Evolutionary conservation across 2,113 vertebrate species (phyloP), one percentile per base, ranked within the genome.

Genomic region (Erpornis zantholeuca): DNA sequence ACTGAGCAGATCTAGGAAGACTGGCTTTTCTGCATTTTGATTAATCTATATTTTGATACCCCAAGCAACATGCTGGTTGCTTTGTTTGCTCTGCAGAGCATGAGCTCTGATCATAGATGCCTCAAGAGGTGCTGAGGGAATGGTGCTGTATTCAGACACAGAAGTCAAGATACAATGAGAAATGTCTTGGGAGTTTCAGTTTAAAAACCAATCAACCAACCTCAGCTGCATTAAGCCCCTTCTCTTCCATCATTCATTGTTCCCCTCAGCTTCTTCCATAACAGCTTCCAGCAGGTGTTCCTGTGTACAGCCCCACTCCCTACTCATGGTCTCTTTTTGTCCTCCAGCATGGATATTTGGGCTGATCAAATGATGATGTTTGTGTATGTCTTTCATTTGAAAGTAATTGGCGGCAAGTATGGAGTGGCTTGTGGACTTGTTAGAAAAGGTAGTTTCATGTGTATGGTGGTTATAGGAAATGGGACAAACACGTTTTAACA

Each of bases 211-310:
- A 1, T 36, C 23, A 47, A 16, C 22, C 45, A 77, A 38, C 33
- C 33, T 75, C 33, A 72, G 3, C 40, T 79, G 35, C 16, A 10
- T 40, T 52, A 31, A 71, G 12, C 5, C 8, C 25, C n/a, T 52
- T 69, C 8, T 87, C 49, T 57, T 47, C 42, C 45, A 6, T 75
- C 27, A 40, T 17, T 29, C 3, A 3, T 44, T 0, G 0, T 7
- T 56, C 25, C 15, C 17, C 15, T 79, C 44, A 69, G 52, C 33
- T 81, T 73, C 72, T 78, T 72, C 40, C 49, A 44, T 7, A 44
- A 54, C 31, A 54, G 7, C 73, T 66, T 45, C 56, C 50, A 84
- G 44, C n/a, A 89, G 33, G 9, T 12, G 5, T 69, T 76, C 9
- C 18, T 36, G 36, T 61, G 35, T 44, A 19, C 40, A 52, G 49